Base-by-base conservation (phyloP, 2,888 invertebrate species). In the Drosophila falleni region DNA sequence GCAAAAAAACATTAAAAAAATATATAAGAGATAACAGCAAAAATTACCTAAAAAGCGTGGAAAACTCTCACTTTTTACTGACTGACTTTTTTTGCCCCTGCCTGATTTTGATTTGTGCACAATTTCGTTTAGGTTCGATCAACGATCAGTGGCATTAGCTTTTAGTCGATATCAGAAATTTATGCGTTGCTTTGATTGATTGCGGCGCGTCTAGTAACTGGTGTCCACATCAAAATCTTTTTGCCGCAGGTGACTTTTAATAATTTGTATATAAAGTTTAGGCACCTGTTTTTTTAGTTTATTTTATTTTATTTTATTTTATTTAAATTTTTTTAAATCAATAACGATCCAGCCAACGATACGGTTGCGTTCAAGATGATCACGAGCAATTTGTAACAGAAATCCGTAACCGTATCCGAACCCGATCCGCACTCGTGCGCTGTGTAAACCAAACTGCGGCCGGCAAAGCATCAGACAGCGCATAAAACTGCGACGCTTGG, bases 401-500 rank as follows among this genome's bases (percentile, higher is more conserved):
- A 39, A 58, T 75, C 72, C 68, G 74, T 51, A 70, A 66, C 68
- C 72, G 76, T 72, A 72, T 56, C 75, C 75, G 76, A 55, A 74
- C 66, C 78, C 79, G 79, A 78, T 64, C 75, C 75, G 87, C 81
- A 87, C 90, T 84, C 83, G 81, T 80, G 83, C 83, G 89, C 85
- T 86, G 82, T 87, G 71, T 81, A 81, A 86, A 83, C 81, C 89
- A 83, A 87, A 90, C 90, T 90, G 90, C 81, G 88, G 76, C 87
- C 84, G 86, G 87, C 82, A 79, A 80, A 78, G 81, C 78, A 80
- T 75, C 79, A 75, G 80, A 73, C 84, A 77, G 79, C 80, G 83
- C 89, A 89, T 89, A 88, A 90, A 90, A 90, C 89, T 80, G 79
- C 79, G 83, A 80, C 70, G 69, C 69, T n/a, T n/a, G n/a, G n/a